Base-by-base conservation (phyloP, 1,140 invertebrate species). In the Papilio xuthus region DNA sequence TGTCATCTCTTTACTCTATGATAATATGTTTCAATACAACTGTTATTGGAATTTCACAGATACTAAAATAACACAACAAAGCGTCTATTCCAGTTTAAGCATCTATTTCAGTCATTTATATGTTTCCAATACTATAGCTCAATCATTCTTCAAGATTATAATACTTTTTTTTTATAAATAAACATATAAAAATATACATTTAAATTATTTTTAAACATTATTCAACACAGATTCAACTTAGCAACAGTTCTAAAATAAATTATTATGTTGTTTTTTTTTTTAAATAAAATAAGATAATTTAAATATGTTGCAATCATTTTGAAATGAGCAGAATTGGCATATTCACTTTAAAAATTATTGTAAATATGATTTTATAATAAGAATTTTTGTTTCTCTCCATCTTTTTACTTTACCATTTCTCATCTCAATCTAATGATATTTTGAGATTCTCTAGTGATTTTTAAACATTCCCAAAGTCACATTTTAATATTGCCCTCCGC, bases 161-260 rank as follows among this genome's bases (percentile, higher is more conserved):
- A 90, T 92, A 89, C 85, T 90, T 90, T 82, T 32, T 85, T 85
- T 85, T 88, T 86, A 88, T 88, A 91, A 91, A 90, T 90, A 90
- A 92, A 90, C 80, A 89, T 92, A 90, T 91, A 91, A 90, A 92
- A 92, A 92, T 91, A 91, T 90, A 92, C 90, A 88, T 92, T 89
- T 84, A 89, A 88, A 91, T 87, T 89, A 90, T 86, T 81, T 86
- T 87, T 90, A 85, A 89, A 89, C 83, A 91, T 91, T 90, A 91
- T 88, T 88, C 86, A 90, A 91, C 87, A 90, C 84, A 90, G 83
- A 86, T 86, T 90, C 83, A 90, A 90, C 86, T 89, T 84, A 90
- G 82, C 85, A 91, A 90, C 89, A 91, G 81, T 86, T 87, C 82
- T 85, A 83, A 86, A 90, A 90, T 90, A 90, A 92, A 88, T 89